Conservation (phyloP, 2,113 vertebrate genomes). For the Caranx melampygus region DNA sequence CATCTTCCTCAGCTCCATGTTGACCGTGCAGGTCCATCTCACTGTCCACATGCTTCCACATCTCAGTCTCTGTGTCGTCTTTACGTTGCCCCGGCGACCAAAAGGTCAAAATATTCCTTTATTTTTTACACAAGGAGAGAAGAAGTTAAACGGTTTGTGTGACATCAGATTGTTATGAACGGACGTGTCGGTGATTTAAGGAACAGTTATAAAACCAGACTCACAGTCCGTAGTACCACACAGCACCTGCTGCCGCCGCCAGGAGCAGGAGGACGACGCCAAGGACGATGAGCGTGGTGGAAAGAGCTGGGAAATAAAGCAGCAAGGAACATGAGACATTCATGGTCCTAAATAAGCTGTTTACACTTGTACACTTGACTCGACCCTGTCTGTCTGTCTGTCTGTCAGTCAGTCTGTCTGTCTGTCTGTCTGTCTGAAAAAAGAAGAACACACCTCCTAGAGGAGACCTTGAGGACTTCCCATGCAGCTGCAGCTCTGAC, state of each 20-base stretch:
- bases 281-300: conserved; percentile 47
- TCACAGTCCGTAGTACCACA: conserved; percentile 74
- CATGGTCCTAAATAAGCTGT: too few relatives aligned
- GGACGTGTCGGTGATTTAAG: too few relatives aligned
- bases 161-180: neutral
- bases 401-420: too few relatives aligned
- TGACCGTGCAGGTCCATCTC: conserved; percentile 38
- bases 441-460: conserved; percentile 20
- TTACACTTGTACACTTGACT: too few relatives aligned
- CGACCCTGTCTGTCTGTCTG: too few relatives aligned
- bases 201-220: conserved; percentile 15
- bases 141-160: neutral
- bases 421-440: neutral
- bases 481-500: neutral
- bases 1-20: conserved; percentile 7
- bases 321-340: too few relatives aligned
- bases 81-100: conserved; percentile 40
- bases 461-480: neutral
- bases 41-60: conserved; percentile 67
- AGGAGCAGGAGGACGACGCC: conserved; percentile 51
- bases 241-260: conserved; percentile 32
- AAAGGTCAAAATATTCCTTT: conserved; percentile 32
- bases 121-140: neutral
- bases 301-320: conserved; percentile 41
- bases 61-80: conserved; percentile 72